These are phyloP conservation scores for Ditula angustiorana DNA, from an alignment of 2,888 invertebrate genomes.

Conservation along the genomic window DNA sequence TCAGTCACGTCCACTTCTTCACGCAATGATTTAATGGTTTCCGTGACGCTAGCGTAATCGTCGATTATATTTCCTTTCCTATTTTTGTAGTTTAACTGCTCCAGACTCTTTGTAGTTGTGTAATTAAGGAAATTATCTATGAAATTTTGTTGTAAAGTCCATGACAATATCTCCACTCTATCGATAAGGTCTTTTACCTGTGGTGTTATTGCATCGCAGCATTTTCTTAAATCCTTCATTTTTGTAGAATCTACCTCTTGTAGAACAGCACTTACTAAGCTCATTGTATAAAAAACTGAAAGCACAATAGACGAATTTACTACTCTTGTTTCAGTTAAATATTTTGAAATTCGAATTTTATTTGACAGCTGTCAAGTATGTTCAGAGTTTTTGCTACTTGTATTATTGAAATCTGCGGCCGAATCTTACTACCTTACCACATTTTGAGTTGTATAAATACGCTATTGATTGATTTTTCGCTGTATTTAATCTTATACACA, in stretches of 20 bases:
- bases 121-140: constrained; percentile 71
- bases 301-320: neutral
- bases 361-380: constrained; percentile 21
- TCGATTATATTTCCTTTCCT: constrained; percentile 65
- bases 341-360: constrained; percentile 35
- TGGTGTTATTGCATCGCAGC: constrained; percentile 62
- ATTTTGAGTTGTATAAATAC: too few relatives aligned
- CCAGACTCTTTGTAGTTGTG: constrained; percentile 71
- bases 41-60: constrained; percentile 56
- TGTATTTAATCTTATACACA: too few relatives aligned
- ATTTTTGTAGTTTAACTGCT: constrained; percentile 73
- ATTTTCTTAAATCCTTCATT: constrained; percentile 65
- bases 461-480: too few relatives aligned
- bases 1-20: constrained; percentile 57
- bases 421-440: too few relatives aligned
- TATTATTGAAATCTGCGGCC: too few relatives aligned
- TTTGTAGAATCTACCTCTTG: constrained; percentile 70
- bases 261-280: constrained; percentile 70
- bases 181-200: constrained; percentile 69
- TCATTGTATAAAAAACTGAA: constrained; percentile 56
- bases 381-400: neutral
- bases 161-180: constrained; percentile 70
- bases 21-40: constrained; percentile 54
- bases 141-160: constrained; percentile 74
- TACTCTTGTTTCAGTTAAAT: constrained; percentile 47